Evolutionary conservation across 2,113 vertebrate species (phyloP).

Genomic region (Ictalurus punctatus): DNA sequence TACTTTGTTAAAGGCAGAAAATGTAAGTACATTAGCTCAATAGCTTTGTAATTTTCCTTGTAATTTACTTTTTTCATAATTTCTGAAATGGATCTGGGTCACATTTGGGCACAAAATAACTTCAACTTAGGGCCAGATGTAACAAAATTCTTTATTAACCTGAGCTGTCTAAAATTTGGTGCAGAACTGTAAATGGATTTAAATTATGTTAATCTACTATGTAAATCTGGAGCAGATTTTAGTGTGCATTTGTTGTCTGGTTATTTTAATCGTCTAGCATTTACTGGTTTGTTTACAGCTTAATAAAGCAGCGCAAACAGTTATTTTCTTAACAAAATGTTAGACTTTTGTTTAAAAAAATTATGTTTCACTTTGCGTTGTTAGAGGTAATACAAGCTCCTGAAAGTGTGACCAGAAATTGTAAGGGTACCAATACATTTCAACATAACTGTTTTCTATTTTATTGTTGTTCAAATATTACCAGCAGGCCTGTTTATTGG

Average conservation of each 20-base stretch:
- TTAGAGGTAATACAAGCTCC: neutral
- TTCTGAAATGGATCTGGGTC: neutral
- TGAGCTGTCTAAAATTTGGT: neutral
- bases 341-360: neutral
- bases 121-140: neutral
- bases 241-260: neutral
- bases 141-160: neutral
- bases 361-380: neutral
- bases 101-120: neutral
- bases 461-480: neutral
- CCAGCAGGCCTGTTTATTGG: neutral
- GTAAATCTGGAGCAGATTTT: neutral
- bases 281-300: neutral
- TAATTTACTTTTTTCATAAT: neutral
- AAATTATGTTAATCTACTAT: neutral
- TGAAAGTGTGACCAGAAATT: no score
- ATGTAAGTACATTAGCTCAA: neutral
- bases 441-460: no score
- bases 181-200: neutral
- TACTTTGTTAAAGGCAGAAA: slow-evolving; percentile 3
- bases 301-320: neutral
- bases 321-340: neutral
- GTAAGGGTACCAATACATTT: no score
- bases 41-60: neutral
- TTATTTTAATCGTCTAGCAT: neutral